Conservation (phyloP, 2,888 invertebrate genomes). For the Linnaemya vulpina region DNA sequence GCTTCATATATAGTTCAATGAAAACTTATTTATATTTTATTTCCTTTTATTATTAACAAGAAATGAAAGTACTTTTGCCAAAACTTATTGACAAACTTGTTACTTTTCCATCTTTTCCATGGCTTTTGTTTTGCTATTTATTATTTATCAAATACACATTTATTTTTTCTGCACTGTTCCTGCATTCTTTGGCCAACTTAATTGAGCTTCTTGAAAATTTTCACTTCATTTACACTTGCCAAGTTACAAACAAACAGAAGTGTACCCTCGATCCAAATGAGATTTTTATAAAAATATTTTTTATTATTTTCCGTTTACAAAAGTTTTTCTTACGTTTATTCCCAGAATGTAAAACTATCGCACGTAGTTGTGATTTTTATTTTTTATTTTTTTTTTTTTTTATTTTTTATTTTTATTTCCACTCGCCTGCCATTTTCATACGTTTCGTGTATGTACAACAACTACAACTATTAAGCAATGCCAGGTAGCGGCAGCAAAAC, state of each 20-base stretch:
- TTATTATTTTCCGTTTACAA: conserved; percentile 50
- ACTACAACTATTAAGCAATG: conserved; percentile 60
- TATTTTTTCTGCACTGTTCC: conserved; percentile 21
- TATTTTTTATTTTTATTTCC: too few species aligned
- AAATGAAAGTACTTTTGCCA: not conserved
- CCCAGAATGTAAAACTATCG: conserved; percentile 25
- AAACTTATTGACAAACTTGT: not conserved
- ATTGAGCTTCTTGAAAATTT: conserved; percentile 51
- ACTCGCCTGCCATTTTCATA: conserved; percentile 57
- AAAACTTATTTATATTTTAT: too few species aligned
- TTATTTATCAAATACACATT: conserved; percentile 7
- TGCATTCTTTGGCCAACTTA: conserved; percentile 47
- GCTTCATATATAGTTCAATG: too few species aligned
- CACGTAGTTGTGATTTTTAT: conserved; percentile 34
- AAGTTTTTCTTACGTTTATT: conserved; percentile 36
- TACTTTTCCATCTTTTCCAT: conserved; percentile 4
- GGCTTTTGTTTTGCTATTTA: conserved; percentile 1
- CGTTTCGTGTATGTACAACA: conserved; percentile 52
- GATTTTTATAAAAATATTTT: conserved; percentile 34
- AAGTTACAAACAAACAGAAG: conserved; percentile 10
- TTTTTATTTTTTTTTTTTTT: conserved; percentile 18
- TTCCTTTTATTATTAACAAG: too few species aligned
- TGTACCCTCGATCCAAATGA: not conserved
- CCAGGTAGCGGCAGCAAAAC: conserved; percentile 42
- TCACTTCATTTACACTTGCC: conserved; percentile 56